These are phyloP conservation scores for Drosophila rubida DNA, from an alignment of 2,888 invertebrate genomes.

Conservation along the genomic window DNA sequence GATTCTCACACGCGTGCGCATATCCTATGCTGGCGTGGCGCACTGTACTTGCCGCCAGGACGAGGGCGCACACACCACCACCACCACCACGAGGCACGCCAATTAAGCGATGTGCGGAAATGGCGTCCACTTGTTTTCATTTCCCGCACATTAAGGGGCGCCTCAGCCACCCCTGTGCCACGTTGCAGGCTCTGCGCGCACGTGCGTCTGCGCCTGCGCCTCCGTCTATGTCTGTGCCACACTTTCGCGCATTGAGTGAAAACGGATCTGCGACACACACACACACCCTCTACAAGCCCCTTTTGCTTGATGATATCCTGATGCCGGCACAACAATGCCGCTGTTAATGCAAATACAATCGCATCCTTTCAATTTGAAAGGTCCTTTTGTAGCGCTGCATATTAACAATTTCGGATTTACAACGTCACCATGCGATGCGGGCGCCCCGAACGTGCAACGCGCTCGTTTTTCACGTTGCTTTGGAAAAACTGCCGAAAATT, in stretches of 20 bases:
- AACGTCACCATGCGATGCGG: conserved; percentile 55
- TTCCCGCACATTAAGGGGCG: conserved; percentile 49
- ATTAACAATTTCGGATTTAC: conserved; percentile 70
- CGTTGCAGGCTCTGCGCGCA: conserved; percentile 60
- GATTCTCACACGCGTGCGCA: conserved; percentile 61
- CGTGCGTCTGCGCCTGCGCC: conserved; percentile 75
- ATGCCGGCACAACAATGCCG: conserved; percentile 74
- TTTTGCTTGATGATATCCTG: conserved; percentile 47
- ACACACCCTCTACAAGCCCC: conserved; percentile 54
- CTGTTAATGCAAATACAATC: conserved; percentile 78
- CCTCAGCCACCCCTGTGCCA: neutral
- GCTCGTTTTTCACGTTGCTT: conserved; percentile 8
- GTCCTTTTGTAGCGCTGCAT: conserved; percentile 57
- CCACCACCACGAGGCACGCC: conserved; percentile 34
- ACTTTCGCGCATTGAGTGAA: conserved; percentile 72
- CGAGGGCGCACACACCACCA: conserved; percentile 29
- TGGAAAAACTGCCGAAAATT: conserved; percentile 50
- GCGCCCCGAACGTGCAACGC: conserved; percentile 38
- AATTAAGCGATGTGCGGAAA: conserved; percentile 73
- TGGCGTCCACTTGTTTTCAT: conserved; percentile 78
- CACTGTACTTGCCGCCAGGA: conserved; percentile 67
- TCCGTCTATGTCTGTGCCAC: conserved; percentile 70
- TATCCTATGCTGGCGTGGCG: conserved; percentile 68
- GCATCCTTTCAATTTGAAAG: conserved; percentile 69
- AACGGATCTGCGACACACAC: conserved; percentile 63